These are phyloP conservation scores for Meteorus colon DNA, from an alignment of 2,888 invertebrate genomes.

Conservation along the genomic window DNA sequence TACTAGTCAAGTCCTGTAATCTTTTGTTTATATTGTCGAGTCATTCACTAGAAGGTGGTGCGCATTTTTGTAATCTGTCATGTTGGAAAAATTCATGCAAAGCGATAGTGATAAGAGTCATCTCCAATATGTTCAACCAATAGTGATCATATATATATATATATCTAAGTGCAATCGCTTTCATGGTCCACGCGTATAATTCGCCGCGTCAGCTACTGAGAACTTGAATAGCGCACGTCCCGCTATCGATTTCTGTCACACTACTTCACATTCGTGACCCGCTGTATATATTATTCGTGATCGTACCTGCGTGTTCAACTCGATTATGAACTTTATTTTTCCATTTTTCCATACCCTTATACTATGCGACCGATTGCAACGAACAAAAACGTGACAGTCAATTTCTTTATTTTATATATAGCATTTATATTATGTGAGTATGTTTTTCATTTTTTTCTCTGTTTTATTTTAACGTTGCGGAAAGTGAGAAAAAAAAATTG, in stretches of 20 bases:
- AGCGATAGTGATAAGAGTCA: slow-evolving; percentile 20
- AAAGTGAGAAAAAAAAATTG: neutral
- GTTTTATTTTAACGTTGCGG: neutral
- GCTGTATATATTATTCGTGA: slow-evolving; percentile 53
- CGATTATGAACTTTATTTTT: slow-evolving; percentile 24
- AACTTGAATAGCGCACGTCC: slow-evolving; percentile 48
- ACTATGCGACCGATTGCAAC: neutral
- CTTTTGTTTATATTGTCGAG: slow-evolving; percentile 20
- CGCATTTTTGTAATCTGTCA: too few relatives aligned
- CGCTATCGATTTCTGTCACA: slow-evolving; percentile 45
- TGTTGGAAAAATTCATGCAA: neutral
- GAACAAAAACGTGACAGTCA: slow-evolving; percentile 8
- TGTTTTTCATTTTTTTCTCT: neutral
- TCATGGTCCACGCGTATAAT: slow-evolving; percentile 32
- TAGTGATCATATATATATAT: neutral
- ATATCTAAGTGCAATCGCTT: neutral
- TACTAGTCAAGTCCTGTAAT: neutral
- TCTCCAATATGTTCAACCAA: slow-evolving; percentile 30
- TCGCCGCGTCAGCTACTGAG: slow-evolving; percentile 31
- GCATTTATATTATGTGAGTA: neutral
- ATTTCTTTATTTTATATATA: neutral
- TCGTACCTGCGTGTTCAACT: slow-evolving; percentile 49
- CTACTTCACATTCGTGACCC: slow-evolving; percentile 53
- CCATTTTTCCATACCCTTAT: neutral
- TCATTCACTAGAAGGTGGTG: too few relatives aligned